phyloP scores from a whole-genome alignment of 2,113 vertebrate species.

The Columba livia region DNA sequence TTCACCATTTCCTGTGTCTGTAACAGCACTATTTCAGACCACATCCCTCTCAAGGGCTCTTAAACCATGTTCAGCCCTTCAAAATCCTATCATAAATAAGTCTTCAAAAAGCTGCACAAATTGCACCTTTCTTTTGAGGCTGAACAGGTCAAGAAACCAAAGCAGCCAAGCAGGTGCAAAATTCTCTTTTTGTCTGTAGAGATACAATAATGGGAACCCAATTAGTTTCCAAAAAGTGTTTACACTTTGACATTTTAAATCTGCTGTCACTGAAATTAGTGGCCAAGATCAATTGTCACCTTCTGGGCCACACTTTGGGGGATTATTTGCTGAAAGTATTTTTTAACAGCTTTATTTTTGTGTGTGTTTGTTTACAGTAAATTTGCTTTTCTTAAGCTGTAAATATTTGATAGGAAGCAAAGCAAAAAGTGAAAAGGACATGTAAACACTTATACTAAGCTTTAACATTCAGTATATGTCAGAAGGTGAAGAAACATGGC shows the following conservation, averaged over 20 bases:
- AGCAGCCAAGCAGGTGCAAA: not conserved
- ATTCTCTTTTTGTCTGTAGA: not conserved
- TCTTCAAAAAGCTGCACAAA: too few relatives aligned
- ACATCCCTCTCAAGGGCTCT: not conserved
- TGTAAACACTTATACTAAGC: not conserved
- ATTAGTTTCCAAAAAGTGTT: not conserved
- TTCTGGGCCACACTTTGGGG: not conserved
- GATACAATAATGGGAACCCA: not conserved
- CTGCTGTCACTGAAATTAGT: not conserved
- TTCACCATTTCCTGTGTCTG: accelerated
- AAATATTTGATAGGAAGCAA: slow-evolving; percentile 7
- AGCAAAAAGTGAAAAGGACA: not conserved
- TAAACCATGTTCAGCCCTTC: not conserved
- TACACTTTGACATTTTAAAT: not conserved
- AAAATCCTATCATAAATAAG: not conserved
- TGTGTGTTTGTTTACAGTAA: not conserved
- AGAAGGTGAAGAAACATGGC: not conserved
- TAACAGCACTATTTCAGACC: not conserved
- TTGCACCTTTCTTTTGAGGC: not conserved
- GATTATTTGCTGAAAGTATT: not conserved
- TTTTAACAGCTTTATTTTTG: not conserved
- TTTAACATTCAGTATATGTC: not conserved
- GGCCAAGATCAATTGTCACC: not conserved
- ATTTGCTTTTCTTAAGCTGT: slow-evolving; percentile 16
- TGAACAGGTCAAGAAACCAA: not conserved